These are phyloP conservation scores for Geophilus truncorum DNA, from an alignment of 2,888 invertebrate species.

Conservation along the genomic window DNA sequence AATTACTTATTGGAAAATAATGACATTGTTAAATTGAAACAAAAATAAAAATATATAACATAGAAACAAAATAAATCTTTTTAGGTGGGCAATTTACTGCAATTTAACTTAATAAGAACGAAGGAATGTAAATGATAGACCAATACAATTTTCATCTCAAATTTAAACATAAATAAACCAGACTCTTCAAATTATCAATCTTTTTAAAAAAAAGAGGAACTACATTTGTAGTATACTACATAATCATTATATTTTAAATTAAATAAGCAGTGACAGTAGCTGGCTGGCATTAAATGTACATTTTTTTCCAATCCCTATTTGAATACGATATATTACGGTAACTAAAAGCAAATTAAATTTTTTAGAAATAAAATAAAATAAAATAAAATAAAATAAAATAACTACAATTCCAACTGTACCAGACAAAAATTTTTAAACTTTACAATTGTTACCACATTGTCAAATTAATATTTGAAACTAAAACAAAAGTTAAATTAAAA, in stretches of 20 bases:
- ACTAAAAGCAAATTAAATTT: too few species aligned
- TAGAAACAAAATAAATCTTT: conserved; percentile 22
- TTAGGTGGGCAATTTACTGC: neutral
- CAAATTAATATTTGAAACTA: neutral
- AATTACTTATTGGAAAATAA: neutral
- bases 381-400: neutral
- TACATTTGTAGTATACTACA: conserved; percentile 3
- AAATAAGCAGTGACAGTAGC: conserved; percentile 25
- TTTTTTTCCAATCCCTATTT: conserved; percentile 7
- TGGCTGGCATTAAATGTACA: conserved; percentile 22
- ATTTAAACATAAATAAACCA: conserved; percentile 8
- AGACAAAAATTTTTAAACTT: neutral
- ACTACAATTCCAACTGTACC: neutral
- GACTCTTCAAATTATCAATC: neutral
- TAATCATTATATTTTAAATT: neutral
- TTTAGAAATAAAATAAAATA: neutral
- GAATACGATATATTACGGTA: neutral
- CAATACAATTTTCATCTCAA: neutral
- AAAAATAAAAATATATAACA: neutral
- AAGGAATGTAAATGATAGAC: conserved; percentile 14
- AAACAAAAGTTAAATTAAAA: neutral
- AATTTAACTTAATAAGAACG: neutral
- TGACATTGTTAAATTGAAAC: neutral
- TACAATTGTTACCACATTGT: neutral
- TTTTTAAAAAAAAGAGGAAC: neutral